phyloP scores from a whole-genome alignment of 2,888 invertebrate species.

The Ophion obscuratus region DNA sequence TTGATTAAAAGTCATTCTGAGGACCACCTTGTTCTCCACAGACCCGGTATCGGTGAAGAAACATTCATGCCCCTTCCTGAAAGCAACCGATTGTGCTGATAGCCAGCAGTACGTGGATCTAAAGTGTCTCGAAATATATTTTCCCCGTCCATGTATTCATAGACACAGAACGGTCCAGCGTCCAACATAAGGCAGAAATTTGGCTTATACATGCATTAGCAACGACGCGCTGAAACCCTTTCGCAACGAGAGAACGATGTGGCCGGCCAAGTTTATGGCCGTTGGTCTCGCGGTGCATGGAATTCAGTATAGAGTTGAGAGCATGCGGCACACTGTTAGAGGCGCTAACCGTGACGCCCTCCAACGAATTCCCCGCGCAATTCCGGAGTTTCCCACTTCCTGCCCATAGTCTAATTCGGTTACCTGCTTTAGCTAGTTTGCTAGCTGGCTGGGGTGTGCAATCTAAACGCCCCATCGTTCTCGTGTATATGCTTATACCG shows the following conservation, averaged over 20 bases:
- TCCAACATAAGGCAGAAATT: slow-evolving; percentile 31
- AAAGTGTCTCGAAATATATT: background rate
- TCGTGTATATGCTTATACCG: background rate
- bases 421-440: slow-evolving; percentile 68
- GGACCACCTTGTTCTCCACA: background rate
- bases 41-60: background rate
- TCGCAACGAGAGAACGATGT: slow-evolving; percentile 50
- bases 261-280: slow-evolving; percentile 66
- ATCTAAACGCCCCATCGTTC: slow-evolving; percentile 46
- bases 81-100: background rate
- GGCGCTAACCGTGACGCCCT: slow-evolving; percentile 75
- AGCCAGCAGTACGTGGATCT: background rate
- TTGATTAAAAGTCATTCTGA: background rate
- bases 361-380: slow-evolving; percentile 71
- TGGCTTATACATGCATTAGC: slow-evolving; percentile 36
- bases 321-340: slow-evolving; percentile 49
- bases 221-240: slow-evolving; percentile 53
- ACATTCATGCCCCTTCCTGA: background rate
- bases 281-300: slow-evolving; percentile 69
- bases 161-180: background rate
- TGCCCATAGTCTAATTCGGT: slow-evolving; percentile 73
- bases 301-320: slow-evolving; percentile 53
- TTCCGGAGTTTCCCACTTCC: slow-evolving; percentile 74
- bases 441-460: slow-evolving; percentile 56
- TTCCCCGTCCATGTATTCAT: background rate